These are phyloP conservation scores for Eulithis testata DNA, from an alignment of 2,888 invertebrate genomes.

Conservation along the genomic window DNA sequence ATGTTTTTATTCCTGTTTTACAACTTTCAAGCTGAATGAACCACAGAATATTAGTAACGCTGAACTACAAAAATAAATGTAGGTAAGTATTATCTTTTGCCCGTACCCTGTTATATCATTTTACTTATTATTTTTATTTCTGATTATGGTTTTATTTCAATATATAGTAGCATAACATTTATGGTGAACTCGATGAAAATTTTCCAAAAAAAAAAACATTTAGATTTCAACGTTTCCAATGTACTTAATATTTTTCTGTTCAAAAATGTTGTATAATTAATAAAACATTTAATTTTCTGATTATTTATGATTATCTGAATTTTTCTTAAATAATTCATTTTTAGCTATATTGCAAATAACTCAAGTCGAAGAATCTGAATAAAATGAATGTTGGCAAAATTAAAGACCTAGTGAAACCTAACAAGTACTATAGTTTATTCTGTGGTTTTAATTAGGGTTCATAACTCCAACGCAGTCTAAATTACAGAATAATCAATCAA, in stretches of 20 bases:
- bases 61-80: constrained; percentile 11
- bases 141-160: too few species aligned
- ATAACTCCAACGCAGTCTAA: constrained; percentile 28
- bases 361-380: constrained; percentile 34
- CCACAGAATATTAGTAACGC: too few species aligned
- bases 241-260: too few species aligned
- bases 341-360: constrained; percentile 5
- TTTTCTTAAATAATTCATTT: not conserved
- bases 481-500: constrained; percentile 40
- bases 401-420: constrained; percentile 16
- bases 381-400: constrained; percentile 29
- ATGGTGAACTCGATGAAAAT: too few species aligned
- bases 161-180: too few species aligned
- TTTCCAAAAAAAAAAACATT: too few species aligned
- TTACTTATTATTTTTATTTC: not conserved
- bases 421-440: constrained; percentile 8
- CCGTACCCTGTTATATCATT: not conserved
- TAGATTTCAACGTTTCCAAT: too few species aligned
- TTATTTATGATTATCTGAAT: too few species aligned
- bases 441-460: constrained; percentile 35
- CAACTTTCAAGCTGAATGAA: constrained; percentile 19
- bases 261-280: too few species aligned
- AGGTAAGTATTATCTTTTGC: not conserved
- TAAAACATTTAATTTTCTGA: too few species aligned
- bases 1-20: constrained; percentile 25